phyloP scores from a whole-genome alignment of 2,888 invertebrate species.

The Dysmachus trigonus region DNA sequence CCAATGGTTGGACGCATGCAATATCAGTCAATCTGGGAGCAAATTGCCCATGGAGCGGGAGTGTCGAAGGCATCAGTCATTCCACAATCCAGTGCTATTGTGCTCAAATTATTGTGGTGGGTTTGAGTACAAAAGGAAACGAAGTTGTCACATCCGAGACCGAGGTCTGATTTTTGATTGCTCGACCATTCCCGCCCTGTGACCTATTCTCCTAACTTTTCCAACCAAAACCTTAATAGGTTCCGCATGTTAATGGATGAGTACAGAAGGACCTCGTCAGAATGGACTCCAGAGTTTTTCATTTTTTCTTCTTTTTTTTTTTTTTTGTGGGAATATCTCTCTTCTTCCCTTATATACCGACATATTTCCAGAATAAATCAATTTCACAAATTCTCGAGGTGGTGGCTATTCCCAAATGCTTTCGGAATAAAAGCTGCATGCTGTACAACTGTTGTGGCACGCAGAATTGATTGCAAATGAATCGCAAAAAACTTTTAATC shows the following conservation, averaged over 20 bases:
- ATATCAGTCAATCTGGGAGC: not conserved
- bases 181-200: not conserved
- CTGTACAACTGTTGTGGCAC: not conserved
- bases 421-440: not conserved
- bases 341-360: not conserved
- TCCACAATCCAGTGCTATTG: not conserved
- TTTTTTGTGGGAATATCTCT: not conserved
- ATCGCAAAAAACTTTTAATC: not conserved
- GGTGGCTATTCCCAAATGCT: not conserved
- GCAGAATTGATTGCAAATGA: not conserved
- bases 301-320: not conserved
- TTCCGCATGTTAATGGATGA: not conserved
- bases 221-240: not conserved
- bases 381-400: not conserved
- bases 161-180: not conserved
- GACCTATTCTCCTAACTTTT: not conserved
- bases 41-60: not conserved
- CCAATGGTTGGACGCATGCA: not conserved
- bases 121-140: not conserved
- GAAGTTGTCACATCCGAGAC: not conserved
- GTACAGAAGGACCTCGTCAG: not conserved
- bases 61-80: not conserved
- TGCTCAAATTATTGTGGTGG: not conserved
- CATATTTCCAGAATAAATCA: not conserved
- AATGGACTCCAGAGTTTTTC: not conserved